These are phyloP conservation scores for Python bivittatus DNA, from an alignment of 2,113 vertebrate genomes.

Conservation along the genomic window DNA sequence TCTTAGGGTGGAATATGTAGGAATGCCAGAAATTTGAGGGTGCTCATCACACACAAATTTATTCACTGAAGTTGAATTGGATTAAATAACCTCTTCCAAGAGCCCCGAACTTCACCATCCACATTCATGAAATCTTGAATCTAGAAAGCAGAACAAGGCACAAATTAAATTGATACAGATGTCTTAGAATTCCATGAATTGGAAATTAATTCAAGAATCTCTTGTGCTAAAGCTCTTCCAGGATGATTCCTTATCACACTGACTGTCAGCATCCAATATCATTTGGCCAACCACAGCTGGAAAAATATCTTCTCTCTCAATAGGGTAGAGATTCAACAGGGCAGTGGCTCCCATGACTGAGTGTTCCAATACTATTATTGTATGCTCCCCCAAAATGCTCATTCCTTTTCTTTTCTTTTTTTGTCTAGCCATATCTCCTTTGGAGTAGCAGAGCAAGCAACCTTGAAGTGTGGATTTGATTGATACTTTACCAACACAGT, in stretches of 20 bases:
- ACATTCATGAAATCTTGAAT: neutral
- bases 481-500: neutral
- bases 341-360: neutral
- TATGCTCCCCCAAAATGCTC: neutral
- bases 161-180: neutral
- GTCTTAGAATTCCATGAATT: too few relatives aligned
- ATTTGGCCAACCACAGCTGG: neutral
- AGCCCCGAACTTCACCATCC: neutral
- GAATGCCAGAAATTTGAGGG: neutral
- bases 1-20: neutral
- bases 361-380: neutral
- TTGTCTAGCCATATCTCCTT: neutral
- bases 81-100: neutral
- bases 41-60: neutral
- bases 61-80: neutral
- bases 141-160: neutral
- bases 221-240: neutral
- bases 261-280: neutral
- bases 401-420: neutral
- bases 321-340: neutral
- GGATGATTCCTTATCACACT: too few relatives aligned
- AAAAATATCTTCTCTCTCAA: neutral
- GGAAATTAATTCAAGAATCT: neutral
- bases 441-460: neutral
- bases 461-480: neutral